Base-by-base conservation (phyloP, 2,797 vertebrate species). In the Allobates femoralis region DNA sequence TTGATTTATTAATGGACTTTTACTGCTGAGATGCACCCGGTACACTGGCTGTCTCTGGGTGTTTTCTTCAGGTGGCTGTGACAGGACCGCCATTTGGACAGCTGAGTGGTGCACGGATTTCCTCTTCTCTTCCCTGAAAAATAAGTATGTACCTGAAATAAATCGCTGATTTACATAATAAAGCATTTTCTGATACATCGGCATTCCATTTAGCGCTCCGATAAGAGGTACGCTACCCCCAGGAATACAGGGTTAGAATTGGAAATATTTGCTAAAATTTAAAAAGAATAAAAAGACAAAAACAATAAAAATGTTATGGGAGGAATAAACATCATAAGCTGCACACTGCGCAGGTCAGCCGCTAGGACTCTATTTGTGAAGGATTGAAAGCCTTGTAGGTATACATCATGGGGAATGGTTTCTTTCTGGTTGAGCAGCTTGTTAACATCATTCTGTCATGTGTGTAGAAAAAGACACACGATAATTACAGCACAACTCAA, bases 401-500 rank as follows among this genome's bases (percentile, higher is more conserved):
- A 56, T 18, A 46, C n/a, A 41, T 73, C 32, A n/a, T 21, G 30
- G 56, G 34, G 71, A 62, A 46, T 21, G 73, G 73, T 76, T 76
- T 84, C 28, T 84, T 51, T 84, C 71, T 60, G 51, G 23, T 26
- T 74, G 6, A 60, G 23, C 32, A 56, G 81, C 55, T 75, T 83
- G 81, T 83, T 75, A 60, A 83, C 51, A 73, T 83, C 34, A 83
- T 83, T 58, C 37, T 75, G 37, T 56, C 69, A 62, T 75, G 18
- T 80, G 53, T 46, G 78, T 64, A 66, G 8, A 41, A 46, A 66
- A 46, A 62, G 69, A 76, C 71, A 64, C 50, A 64, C 53, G 73
- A 83, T 53, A 75, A 60, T 74, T 76, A 60, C 55, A 32, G 30
- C 32, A 46, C 46, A 46, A 14, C 51, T 34, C 26, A 50, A 50